Evolutionary conservation across 2,797 vertebrate genomes (phyloP), one percentile per base, ranked within the genome.

Genomic region (Pseudochaenichthys georgianus): DNA sequence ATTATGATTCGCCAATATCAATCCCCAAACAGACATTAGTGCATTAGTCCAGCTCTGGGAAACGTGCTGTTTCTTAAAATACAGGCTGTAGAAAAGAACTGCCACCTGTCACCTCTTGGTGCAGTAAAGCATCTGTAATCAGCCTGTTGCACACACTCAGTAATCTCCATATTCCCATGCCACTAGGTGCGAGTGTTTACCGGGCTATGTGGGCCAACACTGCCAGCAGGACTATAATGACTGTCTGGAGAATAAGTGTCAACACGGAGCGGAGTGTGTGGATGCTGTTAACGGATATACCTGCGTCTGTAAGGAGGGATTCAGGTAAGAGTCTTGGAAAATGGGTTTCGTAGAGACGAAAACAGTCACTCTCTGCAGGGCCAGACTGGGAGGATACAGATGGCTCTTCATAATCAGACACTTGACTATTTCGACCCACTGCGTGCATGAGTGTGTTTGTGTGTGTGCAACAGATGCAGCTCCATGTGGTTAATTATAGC

Each of bases 201-300:
- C 97, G 0, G 98, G 98, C 7, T 99, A 96, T 47, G 96, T 97
- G 7, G 98, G 97, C 38, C 97, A 95, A 73, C 94, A 94, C 80
- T 99, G 98, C 0, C 97, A 98, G 84, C 94, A 94, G 80, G 95
- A 98, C 79, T 94, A 94, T 0, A 96, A 99, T 0, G 97, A 99
- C 92, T 99, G 98, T 4, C 73, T 90, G 82, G 94, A 96, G 83
- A 97, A 98, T 82, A 96, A 95, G 88, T 99, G 98, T 86, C 97
- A 95, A 66, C 97, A 99, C 0, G 97, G 97, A 46, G 97, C 96
- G 0, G 93, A 94, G 92, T 99, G 98, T 34, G 92, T 97, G 72
- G 97, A 98, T 0, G 95, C 96, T 0, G 91, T 98, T 89, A 97
- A 97, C 7, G 96, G 97, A 64, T 98, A 99, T 89, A 97, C 96